Evolutionary conservation across 2,888 invertebrate genomes (phyloP).

Genomic region (Chloroclysta siterata): DNA sequence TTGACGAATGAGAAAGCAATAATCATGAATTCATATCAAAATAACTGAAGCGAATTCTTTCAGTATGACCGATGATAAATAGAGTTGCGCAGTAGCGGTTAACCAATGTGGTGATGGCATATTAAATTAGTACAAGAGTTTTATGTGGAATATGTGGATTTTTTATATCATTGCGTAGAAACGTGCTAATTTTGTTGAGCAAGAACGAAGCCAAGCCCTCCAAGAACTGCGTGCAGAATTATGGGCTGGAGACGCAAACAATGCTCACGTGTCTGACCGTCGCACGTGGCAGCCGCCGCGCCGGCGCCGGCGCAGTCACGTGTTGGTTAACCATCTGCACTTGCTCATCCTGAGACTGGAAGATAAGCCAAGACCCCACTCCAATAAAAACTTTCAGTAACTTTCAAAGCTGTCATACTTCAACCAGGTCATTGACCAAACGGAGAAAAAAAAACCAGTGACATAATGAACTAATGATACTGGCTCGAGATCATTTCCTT

Average conservation of each 20-base stretch:
- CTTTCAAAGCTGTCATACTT: no score
- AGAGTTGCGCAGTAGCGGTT: conserved; percentile 2
- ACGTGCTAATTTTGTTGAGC: conserved; percentile 23
- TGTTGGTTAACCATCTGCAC: conserved; percentile 7
- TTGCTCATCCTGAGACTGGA: background rate
- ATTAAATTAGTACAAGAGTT: no score
- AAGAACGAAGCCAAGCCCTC: conserved; percentile 16
- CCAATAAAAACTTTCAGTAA: no score
- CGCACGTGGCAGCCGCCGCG: conserved; percentile 16
- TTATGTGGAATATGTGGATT: no score
- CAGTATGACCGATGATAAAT: conserved; percentile 3
- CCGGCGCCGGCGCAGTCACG: conserved; percentile 8
- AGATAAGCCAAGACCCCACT: no score
- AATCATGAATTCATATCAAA: background rate
- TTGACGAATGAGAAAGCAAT: background rate
- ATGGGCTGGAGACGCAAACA: conserved; percentile 12
- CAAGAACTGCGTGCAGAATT: conserved; percentile 9
- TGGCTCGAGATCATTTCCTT: no score
- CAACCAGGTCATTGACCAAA: no score
- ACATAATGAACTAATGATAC: no score
- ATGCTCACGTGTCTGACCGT: conserved; percentile 15
- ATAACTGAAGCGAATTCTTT: background rate
- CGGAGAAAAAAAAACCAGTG: no score
- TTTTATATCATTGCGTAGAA: background rate
- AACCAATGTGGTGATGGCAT: no score